Percentiles rank a stretch among this genome's conserved stretches.
Evolutionary conservation across 1,140 invertebrate genomes (phyloP).

Genomic region (Cyclargus thomasi): DNA sequence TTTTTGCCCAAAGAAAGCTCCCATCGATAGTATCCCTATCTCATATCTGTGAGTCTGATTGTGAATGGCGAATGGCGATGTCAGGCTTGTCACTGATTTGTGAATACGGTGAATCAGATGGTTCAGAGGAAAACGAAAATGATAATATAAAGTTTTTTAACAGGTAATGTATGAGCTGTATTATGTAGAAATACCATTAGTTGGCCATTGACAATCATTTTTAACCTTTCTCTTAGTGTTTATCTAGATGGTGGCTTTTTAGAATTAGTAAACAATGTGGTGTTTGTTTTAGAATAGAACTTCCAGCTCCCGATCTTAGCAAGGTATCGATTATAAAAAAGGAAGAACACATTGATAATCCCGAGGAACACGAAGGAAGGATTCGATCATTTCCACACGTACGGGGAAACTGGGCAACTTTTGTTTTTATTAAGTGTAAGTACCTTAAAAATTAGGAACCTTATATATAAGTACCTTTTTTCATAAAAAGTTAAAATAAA

Average conservation of each 20-base stretch:
- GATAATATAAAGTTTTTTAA: neutral
- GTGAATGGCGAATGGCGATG: neutral
- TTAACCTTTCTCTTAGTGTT: no score
- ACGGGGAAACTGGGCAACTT: conserved; percentile 88
- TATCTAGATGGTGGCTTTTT: no score
- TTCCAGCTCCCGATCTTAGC: conserved; percentile 49
- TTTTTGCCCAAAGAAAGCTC: no score
- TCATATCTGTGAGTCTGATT: no score
- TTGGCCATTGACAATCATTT: neutral
- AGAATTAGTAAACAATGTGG: no score
- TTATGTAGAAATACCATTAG: no score
- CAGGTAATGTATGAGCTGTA: neutral
- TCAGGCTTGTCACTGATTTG: conserved; percentile 45
- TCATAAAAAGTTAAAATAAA: no score
- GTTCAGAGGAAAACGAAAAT: conserved; percentile 29
- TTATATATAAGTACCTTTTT: no score
- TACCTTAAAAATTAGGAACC: conserved; percentile 22
- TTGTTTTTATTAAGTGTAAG: conserved; percentile 83
- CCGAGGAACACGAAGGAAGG: conserved; percentile 78
- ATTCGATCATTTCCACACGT: conserved; percentile 84
- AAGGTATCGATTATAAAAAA: conserved; percentile 34
- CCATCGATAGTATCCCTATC: no score
- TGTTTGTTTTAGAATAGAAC: conserved; percentile 40
- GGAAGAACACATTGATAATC: conserved; percentile 74
- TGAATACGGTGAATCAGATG: conserved; percentile 46